A percentile compares a stretch with the other conserved stretches of the same genome.
phyloP scores from a whole-genome alignment of 1,140 invertebrate genomes.

The Goniozus legneri region DNA sequence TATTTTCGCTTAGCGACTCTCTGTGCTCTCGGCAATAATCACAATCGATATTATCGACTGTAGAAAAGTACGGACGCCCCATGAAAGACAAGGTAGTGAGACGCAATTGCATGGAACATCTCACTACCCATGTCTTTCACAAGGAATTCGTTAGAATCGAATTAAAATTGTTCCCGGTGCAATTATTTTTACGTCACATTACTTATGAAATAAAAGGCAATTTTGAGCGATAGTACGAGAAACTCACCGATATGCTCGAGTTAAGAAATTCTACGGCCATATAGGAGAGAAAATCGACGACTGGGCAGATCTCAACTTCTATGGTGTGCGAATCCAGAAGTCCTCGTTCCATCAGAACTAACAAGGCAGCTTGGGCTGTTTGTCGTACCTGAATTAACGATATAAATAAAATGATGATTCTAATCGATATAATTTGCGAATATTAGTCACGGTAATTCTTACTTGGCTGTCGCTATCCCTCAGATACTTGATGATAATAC shows the following conservation, averaged over 20 bases:
- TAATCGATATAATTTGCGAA: neutral
- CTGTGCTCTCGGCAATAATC: neutral
- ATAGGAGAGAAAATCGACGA: constrained; percentile 36
- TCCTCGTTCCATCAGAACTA: constrained; percentile 61
- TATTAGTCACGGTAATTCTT: constrained; percentile 19
- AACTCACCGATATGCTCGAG: constrained; percentile 51
- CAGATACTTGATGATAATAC: constrained; percentile 61
- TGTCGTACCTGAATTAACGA: constrained; percentile 58
- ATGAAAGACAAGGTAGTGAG: constrained; percentile 96
- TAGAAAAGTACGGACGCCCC: constrained; percentile 46
- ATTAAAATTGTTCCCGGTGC: too few species aligned
- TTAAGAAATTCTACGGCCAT: constrained; percentile 53
- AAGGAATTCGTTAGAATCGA: constrained; percentile 41
- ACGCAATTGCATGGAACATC: constrained; percentile 68
- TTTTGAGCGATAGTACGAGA: too few species aligned
- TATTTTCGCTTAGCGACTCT: too few species aligned
- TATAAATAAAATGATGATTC: neutral
- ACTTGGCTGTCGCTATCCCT: constrained; percentile 62
- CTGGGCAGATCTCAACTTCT: constrained; percentile 60
- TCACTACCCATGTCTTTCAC: constrained; percentile 97
- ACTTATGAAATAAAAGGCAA: neutral
- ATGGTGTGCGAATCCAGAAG: constrained; percentile 59
- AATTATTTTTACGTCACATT: too few species aligned
- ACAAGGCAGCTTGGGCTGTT: constrained; percentile 60
- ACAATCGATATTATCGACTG: neutral